These are phyloP conservation scores for Hemiscyllium ocellatum DNA, from an alignment of 2,113 vertebrate species.

Conservation along the genomic window DNA sequence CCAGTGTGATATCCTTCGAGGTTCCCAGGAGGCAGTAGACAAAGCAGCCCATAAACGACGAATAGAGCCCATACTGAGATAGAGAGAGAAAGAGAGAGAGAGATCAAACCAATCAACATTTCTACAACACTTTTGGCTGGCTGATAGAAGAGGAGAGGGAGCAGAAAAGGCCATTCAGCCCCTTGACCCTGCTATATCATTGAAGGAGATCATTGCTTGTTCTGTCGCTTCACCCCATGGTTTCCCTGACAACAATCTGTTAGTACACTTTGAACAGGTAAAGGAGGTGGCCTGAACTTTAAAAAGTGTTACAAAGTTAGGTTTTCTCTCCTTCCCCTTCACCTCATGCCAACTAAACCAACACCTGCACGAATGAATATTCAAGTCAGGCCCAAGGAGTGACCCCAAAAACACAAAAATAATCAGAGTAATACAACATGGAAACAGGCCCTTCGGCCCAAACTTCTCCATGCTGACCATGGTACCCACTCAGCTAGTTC, in stretches of 20 bases:
- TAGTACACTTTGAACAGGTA: too few relatives aligned
- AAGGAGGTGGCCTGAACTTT: background rate
- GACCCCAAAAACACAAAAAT: too few relatives aligned
- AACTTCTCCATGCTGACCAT: too few relatives aligned
- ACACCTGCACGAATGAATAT: too few relatives aligned
- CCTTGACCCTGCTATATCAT: background rate
- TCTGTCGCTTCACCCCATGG: background rate
- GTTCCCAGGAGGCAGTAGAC: slow-evolving; percentile 85
- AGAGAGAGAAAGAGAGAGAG: background rate
- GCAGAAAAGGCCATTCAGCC: background rate
- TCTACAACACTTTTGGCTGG: background rate
- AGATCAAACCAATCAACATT: background rate
- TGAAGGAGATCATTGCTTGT: background rate
- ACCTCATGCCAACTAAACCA: too few relatives aligned
- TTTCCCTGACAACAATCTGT: too few relatives aligned
- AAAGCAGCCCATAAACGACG: slow-evolving; percentile 88
- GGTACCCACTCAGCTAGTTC: too few relatives aligned
- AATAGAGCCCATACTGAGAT: slow-evolving; percentile 83
- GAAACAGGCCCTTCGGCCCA: too few relatives aligned
- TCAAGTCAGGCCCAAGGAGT: too few relatives aligned
- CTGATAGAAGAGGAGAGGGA: background rate
- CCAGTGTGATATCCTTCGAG: slow-evolving; percentile 89
- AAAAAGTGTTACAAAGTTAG: background rate
- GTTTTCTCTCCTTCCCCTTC: background rate
- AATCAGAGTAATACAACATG: too few relatives aligned